Conservation (phyloP, 2,888 invertebrate species). For the Nudaria mundana region DNA sequence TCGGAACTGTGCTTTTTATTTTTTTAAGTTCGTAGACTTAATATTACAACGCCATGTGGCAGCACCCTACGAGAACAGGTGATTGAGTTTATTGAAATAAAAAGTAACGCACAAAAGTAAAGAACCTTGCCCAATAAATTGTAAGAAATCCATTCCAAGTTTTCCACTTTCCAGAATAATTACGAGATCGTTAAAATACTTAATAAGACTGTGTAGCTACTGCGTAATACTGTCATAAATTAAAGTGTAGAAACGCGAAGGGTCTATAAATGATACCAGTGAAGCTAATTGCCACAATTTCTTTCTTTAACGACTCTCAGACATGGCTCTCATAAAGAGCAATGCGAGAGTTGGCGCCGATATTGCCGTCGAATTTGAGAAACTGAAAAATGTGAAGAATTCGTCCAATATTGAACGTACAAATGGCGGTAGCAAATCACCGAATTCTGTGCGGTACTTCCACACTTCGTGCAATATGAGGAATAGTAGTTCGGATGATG, state of each 20-base stretch:
- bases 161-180: conserved; percentile 27
- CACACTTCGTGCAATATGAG: conserved; percentile 48
- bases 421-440: conserved; percentile 31
- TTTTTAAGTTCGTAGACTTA: no score
- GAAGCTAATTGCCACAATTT: conserved; percentile 60
- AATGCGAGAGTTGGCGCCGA: conserved; percentile 92
- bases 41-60: no score
- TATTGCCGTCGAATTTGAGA: conserved; percentile 86
- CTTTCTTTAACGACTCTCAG: conserved; percentile 77
- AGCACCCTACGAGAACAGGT: no score
- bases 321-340: conserved; percentile 95
- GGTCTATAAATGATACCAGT: conserved; percentile 51
- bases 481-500: conserved; percentile 22
- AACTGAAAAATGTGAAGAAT: conserved; percentile 54
- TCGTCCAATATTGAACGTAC: conserved; percentile 48
- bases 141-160: conserved; percentile 11
- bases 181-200: conserved; percentile 46
- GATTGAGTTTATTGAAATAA: no score
- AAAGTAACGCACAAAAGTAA: no score
- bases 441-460: conserved; percentile 44
- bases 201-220: conserved; percentile 47
- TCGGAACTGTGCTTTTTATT: no score
- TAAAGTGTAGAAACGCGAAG: conserved; percentile 50
- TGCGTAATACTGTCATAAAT: conserved; percentile 52
- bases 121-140: conserved; percentile 3